phyloP scores from a whole-genome alignment of 2,888 invertebrate genomes.

The Cataglyphis albicans region DNA sequence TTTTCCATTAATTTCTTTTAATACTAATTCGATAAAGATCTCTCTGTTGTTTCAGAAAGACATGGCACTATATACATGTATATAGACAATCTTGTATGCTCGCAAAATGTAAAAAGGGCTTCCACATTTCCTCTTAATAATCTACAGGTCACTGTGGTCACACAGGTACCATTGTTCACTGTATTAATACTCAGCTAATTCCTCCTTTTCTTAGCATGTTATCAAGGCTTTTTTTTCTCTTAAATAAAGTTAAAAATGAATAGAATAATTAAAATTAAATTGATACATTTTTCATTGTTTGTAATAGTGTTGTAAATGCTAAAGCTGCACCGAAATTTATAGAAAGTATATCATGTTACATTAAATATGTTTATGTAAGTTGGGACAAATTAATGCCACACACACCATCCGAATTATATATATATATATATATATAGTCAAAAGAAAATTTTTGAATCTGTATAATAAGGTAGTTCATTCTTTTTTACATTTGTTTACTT shows the following conservation, averaged over 20 bases:
- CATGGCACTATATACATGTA: constrained; percentile 70
- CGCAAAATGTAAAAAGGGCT: constrained; percentile 51
- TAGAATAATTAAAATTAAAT: constrained; percentile 69
- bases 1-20: constrained; percentile 13
- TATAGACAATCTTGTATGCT: constrained; percentile 58
- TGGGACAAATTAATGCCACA: constrained; percentile 59
- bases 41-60: constrained; percentile 62
- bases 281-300: constrained; percentile 40
- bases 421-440: constrained; percentile 51
- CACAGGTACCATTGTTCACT: constrained; percentile 4
- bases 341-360: constrained; percentile 47
- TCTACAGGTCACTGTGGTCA: constrained; percentile 18
- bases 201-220: constrained; percentile 42
- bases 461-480: constrained; percentile 53
- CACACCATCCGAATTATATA: constrained; percentile 48
- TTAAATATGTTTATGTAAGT: constrained; percentile 52
- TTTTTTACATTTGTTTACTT: constrained; percentile 53
- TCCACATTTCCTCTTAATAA: constrained; percentile 37
- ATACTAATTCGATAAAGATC: constrained; percentile 49
- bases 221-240: constrained; percentile 50
- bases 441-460: constrained; percentile 55
- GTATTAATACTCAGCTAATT: constrained; percentile 30
- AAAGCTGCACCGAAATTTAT: constrained; percentile 55
- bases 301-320: constrained; percentile 57
- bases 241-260: constrained; percentile 52